Evolutionary conservation across 2,888 invertebrate species (phyloP), one percentile per base, ranked within the genome.

Genomic region (Drosophila kuntzei): DNA sequence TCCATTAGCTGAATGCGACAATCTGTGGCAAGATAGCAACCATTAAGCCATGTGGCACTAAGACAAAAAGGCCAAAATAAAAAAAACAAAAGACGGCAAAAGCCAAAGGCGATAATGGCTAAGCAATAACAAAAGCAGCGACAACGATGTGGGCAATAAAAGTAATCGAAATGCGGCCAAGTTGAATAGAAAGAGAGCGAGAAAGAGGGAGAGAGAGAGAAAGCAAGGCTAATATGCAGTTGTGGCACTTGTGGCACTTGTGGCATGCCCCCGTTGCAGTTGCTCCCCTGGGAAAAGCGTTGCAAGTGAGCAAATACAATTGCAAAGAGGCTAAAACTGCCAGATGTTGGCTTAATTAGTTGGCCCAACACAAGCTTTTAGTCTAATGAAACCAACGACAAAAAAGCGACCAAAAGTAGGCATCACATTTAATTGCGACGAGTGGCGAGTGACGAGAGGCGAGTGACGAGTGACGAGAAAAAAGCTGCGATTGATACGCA

Each of bases 301-400:
- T 32, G 34, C 34, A 49, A 72, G 79, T 87, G 87, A 87, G 71
- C 87, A 87, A 75, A 68, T 43, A 81, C 80, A 87, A 67, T 66
- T 39, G 34, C 14, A 44, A 60, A n/a, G 44, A 54, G 18, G 41
- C 43, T 46, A 64, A 63, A 68, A 39, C 27, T 54, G 83, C 11
- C 70, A 77, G 76, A 82, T 79, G 80, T 62, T 49, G 34, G 60
- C 61, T 54, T 75, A 86, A 86, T 83, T 89, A 87, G 84, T 83
- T 79, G 70, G 83, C 29, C 18, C 18, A 29, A 12, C 29, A 47
- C 12, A 20, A n/a, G 47, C 83, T 89, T 80, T 89, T 87, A 88
- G 65, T 39, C 84, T 88, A 87, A 83, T 88, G 83, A 89, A 43
- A 36, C 20, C 34, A 12, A n/a, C 55, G 16, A 27, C 29, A 47